Base-by-base conservation (phyloP, 2,113 vertebrate genomes). In the Petrocephalus zakoni region DNA sequence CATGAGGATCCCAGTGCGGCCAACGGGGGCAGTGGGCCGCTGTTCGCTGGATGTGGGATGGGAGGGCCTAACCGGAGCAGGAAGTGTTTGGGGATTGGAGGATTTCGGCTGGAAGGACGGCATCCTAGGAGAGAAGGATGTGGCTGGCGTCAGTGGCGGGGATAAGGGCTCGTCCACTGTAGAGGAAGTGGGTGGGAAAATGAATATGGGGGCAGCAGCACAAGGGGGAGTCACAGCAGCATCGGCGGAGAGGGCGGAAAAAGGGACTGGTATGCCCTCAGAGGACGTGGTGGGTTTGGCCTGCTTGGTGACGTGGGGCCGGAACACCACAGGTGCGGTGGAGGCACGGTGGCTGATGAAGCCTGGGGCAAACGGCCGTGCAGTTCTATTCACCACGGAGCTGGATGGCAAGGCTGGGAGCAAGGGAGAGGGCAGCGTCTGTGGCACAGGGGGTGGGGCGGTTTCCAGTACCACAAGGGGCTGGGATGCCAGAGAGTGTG, bases 311-410 rank as follows among this genome's bases (percentile, higher is more conserved):
- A 94, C 89, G 88, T 88, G 17, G 90, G 92, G 93, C 37, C 95
- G 92, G 89, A 96, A 96, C 8, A 94, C 88, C 22, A 96, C 96
- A 0, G 96, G 97, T 93, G 89, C 92, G 87, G 98, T 98, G 37
- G 96, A 93, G 75, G 97, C 89, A 25, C 96, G 93, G 91, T 96
- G 96, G 51, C 94, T 97, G 88, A 96, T 96, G 85, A 97, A 96
- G 1, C 97, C 98, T 4, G 97, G 97, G 61, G 97, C 97, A 89
- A 99, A 99, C 61, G 98, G 98, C 83, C 96, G 95, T 29, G 98
- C 98, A 6, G 98, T 99, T 89, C 94, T 93, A 89, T 96, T 96
- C 21, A 95, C 91, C 86, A 96, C 95, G 89, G 93, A 94, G 91
- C 94, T 95, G 46, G 95, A 90, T 15, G 94, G 91, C 29, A 95